These are phyloP conservation scores for Hippocampus zosterae DNA, from an alignment of 2,113 vertebrate genomes.

Conservation along the genomic window DNA sequence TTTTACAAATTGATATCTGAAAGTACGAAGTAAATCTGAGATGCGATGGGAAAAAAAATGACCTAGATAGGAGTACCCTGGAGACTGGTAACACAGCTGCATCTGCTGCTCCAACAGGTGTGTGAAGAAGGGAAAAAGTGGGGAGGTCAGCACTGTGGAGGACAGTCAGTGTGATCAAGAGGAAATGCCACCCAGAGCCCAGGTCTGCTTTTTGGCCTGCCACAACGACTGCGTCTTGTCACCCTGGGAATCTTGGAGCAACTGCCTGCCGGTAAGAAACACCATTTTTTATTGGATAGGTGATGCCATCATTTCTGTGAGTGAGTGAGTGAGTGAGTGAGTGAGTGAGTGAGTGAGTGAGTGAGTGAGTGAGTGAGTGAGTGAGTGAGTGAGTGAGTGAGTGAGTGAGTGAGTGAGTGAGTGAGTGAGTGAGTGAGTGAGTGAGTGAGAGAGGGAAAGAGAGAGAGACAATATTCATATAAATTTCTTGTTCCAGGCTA, in stretches of 20 bases:
- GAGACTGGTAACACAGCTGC: conserved; percentile 35
- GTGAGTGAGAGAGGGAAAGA: too few relatives aligned
- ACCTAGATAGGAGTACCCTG: conserved; percentile 15
- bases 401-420: too few relatives aligned
- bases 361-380: too few relatives aligned
- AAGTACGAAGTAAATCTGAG: background rate
- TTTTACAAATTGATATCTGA: background rate
- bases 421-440: too few relatives aligned
- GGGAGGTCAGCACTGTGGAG: conserved; percentile 64
- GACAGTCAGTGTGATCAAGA: conserved; percentile 76
- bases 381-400: too few relatives aligned
- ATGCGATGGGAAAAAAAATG: background rate
- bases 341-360: too few relatives aligned
- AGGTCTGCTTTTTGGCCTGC: conserved; percentile 83
- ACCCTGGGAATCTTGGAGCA: conserved; percentile 87
- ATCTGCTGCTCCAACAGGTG: conserved; percentile 73
- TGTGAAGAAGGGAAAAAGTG: conserved; percentile 66
- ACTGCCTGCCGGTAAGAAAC: conserved; percentile 80
- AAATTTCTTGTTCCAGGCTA: too few relatives aligned
- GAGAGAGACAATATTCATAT: too few relatives aligned
- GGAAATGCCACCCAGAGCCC: conserved; percentile 73
- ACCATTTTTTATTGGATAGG: background rate
- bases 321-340: too few relatives aligned
- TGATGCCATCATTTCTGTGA: too few relatives aligned
- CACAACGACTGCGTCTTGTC: conserved; percentile 85